Evolutionary conservation across 2,797 vertebrate species (phyloP).

Genomic region (Enteromius mattozi): DNA sequence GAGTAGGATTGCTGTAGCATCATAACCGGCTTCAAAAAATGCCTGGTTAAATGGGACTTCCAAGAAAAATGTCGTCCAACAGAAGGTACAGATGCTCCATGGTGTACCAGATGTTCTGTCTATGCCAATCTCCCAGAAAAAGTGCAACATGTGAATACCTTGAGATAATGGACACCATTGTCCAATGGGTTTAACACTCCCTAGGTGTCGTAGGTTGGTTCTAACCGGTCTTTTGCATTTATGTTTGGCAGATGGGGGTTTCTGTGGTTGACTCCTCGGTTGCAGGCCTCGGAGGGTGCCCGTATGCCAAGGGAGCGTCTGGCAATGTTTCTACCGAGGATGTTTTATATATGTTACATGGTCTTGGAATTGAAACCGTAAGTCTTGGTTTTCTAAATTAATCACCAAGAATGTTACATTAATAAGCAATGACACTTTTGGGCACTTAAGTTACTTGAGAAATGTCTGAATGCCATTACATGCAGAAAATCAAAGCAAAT

Average conservation of each 20-base stretch:
- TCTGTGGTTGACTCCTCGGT: constrained; percentile 85
- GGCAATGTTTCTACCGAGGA: constrained; percentile 89
- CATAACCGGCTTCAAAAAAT: constrained; percentile 21
- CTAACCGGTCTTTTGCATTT: constrained; percentile 65
- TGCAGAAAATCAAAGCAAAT: neutral
- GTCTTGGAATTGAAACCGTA: constrained; percentile 85
- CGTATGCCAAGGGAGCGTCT: constrained; percentile 84
- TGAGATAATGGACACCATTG: constrained; percentile 72
- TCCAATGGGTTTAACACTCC: constrained; percentile 62
- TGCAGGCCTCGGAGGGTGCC: constrained; percentile 85
- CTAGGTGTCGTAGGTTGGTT: constrained; percentile 30
- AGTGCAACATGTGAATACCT: constrained; percentile 58
- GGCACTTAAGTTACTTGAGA: neutral
- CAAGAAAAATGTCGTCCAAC: constrained; percentile 25
- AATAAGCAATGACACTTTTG: neutral
- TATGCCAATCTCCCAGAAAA: constrained; percentile 59
- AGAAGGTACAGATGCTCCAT: constrained; percentile 37
- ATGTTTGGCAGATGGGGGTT: constrained; percentile 82
- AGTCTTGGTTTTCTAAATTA: constrained; percentile 58
- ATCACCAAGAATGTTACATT: neutral
- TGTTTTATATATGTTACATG: constrained; percentile 86
- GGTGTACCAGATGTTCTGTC: constrained; percentile 37
- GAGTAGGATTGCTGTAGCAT: constrained; percentile 19
- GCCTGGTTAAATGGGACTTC: constrained; percentile 16
- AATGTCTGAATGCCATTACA: neutral